Evolutionary conservation across 2,113 vertebrate species (phyloP), one percentile per base, ranked within the genome.

Genomic region (Percina caprodes): DNA sequence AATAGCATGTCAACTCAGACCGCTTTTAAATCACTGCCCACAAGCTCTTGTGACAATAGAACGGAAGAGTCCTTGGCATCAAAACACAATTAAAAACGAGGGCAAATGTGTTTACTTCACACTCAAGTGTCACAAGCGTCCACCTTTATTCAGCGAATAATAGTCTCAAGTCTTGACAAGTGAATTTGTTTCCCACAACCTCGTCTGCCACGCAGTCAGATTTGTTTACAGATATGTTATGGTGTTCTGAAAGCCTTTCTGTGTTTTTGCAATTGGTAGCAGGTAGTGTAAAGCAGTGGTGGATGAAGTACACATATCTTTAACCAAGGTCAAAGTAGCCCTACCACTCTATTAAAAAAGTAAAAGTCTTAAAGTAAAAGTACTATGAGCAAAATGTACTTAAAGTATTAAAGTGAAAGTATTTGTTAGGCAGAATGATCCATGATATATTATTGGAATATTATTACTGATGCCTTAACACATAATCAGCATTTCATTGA

Each of bases 31-130:
- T 91, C 77, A 52, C 45, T 62, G 9, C 82, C 49, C 74, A 62
- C 78, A 82, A 82, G 65, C 13, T 4, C 30, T 82, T 54, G 73
- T 88, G 88, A 90, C 86, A 90, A 62, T 48, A 74, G 76, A 75
- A 84, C 33, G 54, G 74, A 86, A 33, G 69, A 84, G 80, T 78
- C 80, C 87, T 80, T 88, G 88, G 48, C 82, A 83, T 84, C 80
- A 79, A 77, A 89, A 83, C 71, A 49, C 56, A 79, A 82, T 80
- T 84, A 42, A 72, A 11, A 33, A 51, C 67, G 77, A 89, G 87
- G 87, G 84, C 77, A 84, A 82, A 88, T 48, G 82, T 85, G 72
- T 90, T 92, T 92, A 79, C 85, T 90, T 78, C 56, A 79, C 49
- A 42, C 59, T 83, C 54, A 55, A 56, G 66, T 74, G 82, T 81